Evolutionary conservation across 2,797 vertebrate species (phyloP).

Genomic region (Pristis pectinata): DNA sequence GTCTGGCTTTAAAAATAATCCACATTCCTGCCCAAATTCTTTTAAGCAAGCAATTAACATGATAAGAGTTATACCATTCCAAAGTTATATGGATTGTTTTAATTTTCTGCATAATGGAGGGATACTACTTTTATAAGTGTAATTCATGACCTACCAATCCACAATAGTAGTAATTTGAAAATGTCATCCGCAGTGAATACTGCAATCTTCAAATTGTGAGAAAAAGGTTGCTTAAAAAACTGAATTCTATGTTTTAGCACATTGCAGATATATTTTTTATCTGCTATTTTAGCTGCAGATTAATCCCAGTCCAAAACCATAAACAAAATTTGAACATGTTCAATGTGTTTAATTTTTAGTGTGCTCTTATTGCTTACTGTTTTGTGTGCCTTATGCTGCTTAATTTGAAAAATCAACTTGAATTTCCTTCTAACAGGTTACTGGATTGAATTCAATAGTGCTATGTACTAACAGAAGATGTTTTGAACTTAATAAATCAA

Average conservation of each 20-base stretch:
- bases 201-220: neutral
- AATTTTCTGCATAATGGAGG: neutral
- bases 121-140: neutral
- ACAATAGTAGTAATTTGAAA: neutral
- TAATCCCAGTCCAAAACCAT: neutral
- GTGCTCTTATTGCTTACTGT: neutral
- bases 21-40: neutral
- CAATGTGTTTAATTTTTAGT: neutral
- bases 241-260: neutral
- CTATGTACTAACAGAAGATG: neutral
- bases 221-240: neutral
- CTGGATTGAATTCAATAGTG: neutral
- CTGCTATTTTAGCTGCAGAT: neutral
- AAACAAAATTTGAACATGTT: neutral
- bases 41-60: neutral
- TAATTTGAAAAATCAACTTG: neutral
- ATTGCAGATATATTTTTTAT: neutral
- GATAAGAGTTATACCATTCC: neutral
- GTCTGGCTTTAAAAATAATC: neutral
- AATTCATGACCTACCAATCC: neutral
- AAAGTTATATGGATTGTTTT: neutral
- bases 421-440: neutral
- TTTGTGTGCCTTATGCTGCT: neutral
- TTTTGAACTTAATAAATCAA: neutral
- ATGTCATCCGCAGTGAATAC: neutral